Evolutionary conservation across 1,140 invertebrate genomes (phyloP).

Genomic region (Hormaphis cornu): DNA sequence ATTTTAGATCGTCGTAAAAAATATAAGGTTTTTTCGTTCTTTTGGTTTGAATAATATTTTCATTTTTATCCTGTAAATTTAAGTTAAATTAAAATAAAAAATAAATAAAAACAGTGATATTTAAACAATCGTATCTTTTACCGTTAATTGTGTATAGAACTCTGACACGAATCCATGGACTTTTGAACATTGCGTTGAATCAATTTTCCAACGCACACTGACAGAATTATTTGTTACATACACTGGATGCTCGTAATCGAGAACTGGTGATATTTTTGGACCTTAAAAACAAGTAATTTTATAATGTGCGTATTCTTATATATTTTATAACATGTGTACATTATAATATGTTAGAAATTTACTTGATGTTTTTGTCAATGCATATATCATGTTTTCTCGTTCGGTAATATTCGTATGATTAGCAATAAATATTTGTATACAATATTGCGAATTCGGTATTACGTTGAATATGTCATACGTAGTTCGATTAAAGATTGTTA

Average conservation of each 20-base stretch:
- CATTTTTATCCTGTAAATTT: too few relatives aligned
- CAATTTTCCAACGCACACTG: neutral
- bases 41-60: neutral
- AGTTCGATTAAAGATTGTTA: neutral
- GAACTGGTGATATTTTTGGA: neutral
- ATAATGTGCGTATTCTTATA: neutral
- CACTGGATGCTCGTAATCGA: neutral
- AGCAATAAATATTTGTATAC: neutral
- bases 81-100: too few relatives aligned
- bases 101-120: too few relatives aligned
- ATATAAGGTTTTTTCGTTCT: neutral
- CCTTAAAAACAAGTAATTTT: too few relatives aligned
- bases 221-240: neutral
- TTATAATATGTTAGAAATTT: neutral
- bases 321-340: neutral
- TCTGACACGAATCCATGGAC: neutral
- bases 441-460: neutral
- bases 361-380: neutral
- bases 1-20: neutral
- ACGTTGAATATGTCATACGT: neutral
- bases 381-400: neutral
- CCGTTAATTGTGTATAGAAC: neutral
- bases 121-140: neutral
- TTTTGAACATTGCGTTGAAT: neutral
- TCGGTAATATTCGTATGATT: too few relatives aligned